Evolutionary conservation across 2,113 vertebrate genomes (phyloP), one percentile per base, ranked within the genome.

Genomic region (Anhinga anhinga): DNA sequence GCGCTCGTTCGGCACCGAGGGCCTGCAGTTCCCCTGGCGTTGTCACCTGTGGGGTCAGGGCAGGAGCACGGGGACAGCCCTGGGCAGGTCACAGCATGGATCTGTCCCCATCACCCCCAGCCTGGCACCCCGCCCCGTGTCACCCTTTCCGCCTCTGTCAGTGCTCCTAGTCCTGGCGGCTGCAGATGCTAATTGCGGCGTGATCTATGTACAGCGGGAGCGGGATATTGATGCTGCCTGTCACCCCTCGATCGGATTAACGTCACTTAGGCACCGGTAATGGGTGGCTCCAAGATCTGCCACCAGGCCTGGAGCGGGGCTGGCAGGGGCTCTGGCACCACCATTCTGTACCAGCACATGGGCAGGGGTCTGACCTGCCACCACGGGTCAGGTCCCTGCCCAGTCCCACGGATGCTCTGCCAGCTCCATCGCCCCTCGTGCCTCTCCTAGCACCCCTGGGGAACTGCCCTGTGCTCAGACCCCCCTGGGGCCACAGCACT

Each of bases 171-270:
- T 77, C 90, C 93, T 38, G 7, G 76, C 32, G 29, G 58, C 80
- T 13, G 50, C 93, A 52, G 95, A 55, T 90, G 91, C 88, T 86
- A 89, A 96, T 63, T 85, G 96, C 55, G 12, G 78, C 5, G 2
- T 53, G 90, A 79, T 66, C 38, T 70, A 6, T 19, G 71, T 7
- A 10, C 0, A 0, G 49, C 8, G 3, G 56, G 58, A 77, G 74
- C 10, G 9, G 53, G 72, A 73, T 78, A 34, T 74, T 13, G 6
- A 90, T 59, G 86, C 71, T 21, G 14, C 59, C 86, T 81, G 76
- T 86, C 90, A 92, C 80, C 56, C 72, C 26, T 44, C 23, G 2
- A 83, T 67, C 17, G 29, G 62, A 90, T 90, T 77, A 82, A 56
- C 0, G 0, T 73, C 85, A 42, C 59, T 65, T 52, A 52, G 45